phyloP scores from a whole-genome alignment of 2,888 invertebrate species.

The Rhopalosiphum nymphaeae region DNA sequence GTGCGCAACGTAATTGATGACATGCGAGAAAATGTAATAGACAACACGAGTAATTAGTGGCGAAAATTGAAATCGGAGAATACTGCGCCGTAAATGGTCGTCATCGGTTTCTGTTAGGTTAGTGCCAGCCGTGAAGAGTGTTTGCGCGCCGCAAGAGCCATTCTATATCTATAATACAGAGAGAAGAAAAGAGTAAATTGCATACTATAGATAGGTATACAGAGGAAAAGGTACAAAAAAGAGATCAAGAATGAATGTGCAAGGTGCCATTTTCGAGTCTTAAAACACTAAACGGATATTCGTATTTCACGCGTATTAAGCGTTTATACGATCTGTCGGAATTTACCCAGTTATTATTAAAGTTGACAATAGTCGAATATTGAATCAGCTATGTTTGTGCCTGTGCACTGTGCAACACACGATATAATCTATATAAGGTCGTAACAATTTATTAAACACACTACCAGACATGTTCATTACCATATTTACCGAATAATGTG shows the following conservation, averaged over 20 bases:
- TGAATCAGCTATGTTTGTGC: background rate
- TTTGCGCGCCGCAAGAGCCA: background rate
- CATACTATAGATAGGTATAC: background rate
- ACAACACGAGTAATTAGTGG: conserved; percentile 22
- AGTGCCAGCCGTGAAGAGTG: background rate
- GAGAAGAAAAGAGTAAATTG: background rate
- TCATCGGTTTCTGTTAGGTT: background rate
- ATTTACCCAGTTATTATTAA: background rate
- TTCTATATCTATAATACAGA: background rate
- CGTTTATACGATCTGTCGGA: background rate
- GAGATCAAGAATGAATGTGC: background rate
- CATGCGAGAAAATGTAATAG: background rate
- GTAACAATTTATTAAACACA: background rate
- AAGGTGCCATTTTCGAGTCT: background rate
- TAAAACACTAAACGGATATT: background rate
- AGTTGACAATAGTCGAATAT: background rate
- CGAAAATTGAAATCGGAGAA: conserved; percentile 25
- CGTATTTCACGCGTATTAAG: background rate
- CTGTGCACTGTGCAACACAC: background rate
- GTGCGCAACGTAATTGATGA: background rate
- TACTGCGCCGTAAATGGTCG: background rate
- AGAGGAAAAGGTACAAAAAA: background rate
- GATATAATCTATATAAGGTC: background rate
- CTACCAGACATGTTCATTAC: background rate
- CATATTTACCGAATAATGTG: background rate